phyloP scores from a whole-genome alignment of 2,888 invertebrate genomes.

The Metallyticus violacea region DNA sequence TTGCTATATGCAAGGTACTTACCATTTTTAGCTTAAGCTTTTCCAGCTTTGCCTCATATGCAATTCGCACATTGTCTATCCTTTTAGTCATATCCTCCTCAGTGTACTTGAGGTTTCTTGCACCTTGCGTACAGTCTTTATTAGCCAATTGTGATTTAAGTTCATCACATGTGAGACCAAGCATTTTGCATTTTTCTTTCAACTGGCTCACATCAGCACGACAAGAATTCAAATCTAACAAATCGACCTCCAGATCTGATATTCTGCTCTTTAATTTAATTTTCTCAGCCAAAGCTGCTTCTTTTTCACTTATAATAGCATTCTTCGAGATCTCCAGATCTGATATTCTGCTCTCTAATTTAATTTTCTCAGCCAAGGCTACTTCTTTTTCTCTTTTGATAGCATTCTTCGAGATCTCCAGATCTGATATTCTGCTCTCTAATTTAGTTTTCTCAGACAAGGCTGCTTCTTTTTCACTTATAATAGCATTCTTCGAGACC shows the following conservation, averaged over 20 bases:
- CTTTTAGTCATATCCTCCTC: neutral
- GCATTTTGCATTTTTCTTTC: neutral
- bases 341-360: neutral
- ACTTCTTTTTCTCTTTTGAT: neutral
- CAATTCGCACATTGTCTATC: conserved; percentile 49
- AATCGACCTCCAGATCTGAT: neutral
- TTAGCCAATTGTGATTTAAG: neutral
- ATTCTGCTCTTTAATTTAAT: no score
- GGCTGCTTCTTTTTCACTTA: neutral
- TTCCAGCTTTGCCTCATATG: conserved; percentile 72
- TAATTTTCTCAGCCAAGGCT: neutral
- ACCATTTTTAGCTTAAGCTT: conserved; percentile 81
- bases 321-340: no score
- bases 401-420: neutral
- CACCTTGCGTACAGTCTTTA: neutral
- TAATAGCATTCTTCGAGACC: neutral
- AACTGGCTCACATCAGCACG: neutral
- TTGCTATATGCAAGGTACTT: conserved; percentile 59
- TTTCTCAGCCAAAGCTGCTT: no score
- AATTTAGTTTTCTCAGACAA: neutral
- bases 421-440: neutral
- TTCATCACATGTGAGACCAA: neutral
- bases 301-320: no score
- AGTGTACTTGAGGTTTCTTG: neutral
- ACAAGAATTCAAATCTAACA: neutral